Percentiles rank a stretch among this genome's conserved stretches.
phyloP scores from a whole-genome alignment of 2,888 invertebrate genomes.

The Tenthredo scrophulariae region DNA sequence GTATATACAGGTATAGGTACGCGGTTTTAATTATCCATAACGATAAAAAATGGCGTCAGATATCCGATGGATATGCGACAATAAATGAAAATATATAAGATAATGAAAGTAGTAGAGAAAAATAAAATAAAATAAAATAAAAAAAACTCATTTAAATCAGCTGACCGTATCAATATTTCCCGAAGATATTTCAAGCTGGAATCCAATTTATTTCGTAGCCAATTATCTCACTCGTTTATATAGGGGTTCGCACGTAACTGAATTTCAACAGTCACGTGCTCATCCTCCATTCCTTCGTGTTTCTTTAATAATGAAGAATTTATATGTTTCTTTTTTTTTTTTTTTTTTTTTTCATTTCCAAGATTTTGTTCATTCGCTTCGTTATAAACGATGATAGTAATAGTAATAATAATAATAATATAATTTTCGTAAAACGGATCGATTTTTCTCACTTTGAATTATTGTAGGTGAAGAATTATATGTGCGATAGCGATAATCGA shows the following conservation, averaged over 20 bases:
- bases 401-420: background rate
- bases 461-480: background rate
- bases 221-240: slow-evolving; percentile 25
- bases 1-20: background rate
- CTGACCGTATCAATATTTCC: background rate
- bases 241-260: slow-evolving; percentile 28
- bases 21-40: background rate
- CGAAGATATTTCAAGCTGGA: slow-evolving; percentile 18
- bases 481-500: background rate
- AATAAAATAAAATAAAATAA: background rate
- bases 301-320: background rate
- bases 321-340: background rate
- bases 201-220: slow-evolving; percentile 30
- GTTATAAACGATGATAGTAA: background rate
- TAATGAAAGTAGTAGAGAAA: background rate
- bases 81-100: background rate
- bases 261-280: slow-evolving; percentile 22
- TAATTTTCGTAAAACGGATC: slow-evolving; percentile 52
- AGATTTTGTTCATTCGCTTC: background rate
- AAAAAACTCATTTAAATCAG: background rate
- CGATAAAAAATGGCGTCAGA: background rate
- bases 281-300: background rate
- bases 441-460: background rate
- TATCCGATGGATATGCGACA: background rate
- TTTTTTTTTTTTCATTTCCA: background rate